A percentile compares a stretch with the other conserved stretches of the same genome.
These are phyloP conservation scores for Pelecanoides urinatrix DNA, from an alignment of 2,113 vertebrate genomes.

Conservation along the genomic window DNA sequence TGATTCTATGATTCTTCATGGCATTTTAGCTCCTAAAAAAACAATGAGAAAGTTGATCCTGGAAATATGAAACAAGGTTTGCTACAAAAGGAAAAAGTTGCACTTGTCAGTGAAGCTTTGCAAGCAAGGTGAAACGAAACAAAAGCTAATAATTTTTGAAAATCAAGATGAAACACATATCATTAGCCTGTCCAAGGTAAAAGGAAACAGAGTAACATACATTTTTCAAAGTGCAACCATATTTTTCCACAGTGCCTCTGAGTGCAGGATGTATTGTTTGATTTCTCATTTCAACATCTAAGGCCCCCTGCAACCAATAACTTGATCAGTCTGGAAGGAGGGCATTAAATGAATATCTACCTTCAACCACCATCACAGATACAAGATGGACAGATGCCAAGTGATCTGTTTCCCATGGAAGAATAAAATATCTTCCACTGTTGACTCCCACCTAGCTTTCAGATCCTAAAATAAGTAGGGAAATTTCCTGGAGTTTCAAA, in stretches of 20 bases:
- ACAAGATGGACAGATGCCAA: background rate
- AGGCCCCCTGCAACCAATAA: background rate
- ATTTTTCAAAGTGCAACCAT: background rate
- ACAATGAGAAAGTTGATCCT: background rate
- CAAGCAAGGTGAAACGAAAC: background rate
- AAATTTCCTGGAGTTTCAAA: background rate
- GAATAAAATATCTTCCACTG: background rate
- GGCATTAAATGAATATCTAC: background rate
- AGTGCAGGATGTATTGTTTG: background rate
- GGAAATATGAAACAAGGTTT: background rate
- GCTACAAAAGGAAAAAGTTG: background rate
- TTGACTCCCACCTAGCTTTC: background rate
- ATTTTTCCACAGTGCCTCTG: background rate
- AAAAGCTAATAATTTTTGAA: background rate
- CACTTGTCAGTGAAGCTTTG: background rate
- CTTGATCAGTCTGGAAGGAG: background rate
- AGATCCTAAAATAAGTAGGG: background rate
- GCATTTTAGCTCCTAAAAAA: background rate
- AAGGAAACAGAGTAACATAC: background rate
- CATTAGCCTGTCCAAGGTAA: background rate
- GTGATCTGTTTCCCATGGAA: background rate
- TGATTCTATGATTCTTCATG: too few relatives aligned
- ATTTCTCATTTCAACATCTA: background rate
- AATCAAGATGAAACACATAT: background rate
- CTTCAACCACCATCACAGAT: background rate